phyloP scores from a whole-genome alignment of 2,113 vertebrate species.

The Hypomesus transpacificus region DNA sequence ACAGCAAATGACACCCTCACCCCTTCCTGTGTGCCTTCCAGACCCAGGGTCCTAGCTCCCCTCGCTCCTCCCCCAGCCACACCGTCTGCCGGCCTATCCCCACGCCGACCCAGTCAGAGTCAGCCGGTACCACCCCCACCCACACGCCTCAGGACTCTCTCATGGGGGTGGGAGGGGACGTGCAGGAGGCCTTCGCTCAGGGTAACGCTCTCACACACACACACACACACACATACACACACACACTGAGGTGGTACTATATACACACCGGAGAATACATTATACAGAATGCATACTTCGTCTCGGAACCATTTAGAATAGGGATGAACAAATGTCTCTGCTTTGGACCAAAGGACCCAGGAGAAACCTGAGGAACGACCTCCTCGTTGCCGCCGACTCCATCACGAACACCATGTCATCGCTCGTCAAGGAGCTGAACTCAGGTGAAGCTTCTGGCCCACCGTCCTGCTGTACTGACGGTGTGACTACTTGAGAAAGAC shows the following conservation, averaged over 20 bases:
- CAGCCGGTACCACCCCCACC: slow-evolving; percentile 86
- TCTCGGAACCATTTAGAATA: too few relatives aligned
- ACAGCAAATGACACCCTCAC: background rate
- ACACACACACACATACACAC: background rate
- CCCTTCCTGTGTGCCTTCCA: slow-evolving; percentile 64
- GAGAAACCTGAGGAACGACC: slow-evolving; percentile 94
- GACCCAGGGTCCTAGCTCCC: slow-evolving; percentile 93
- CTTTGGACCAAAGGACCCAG: slow-evolving; percentile 78
- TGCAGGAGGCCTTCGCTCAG: slow-evolving; percentile 96
- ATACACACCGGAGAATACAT: background rate
- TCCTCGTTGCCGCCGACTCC: slow-evolving; percentile 95
- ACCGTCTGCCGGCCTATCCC: slow-evolving; percentile 90
- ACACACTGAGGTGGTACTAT: background rate
- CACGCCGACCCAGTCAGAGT: slow-evolving; percentile 88
- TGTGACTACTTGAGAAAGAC: background rate
- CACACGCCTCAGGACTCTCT: slow-evolving; percentile 96
- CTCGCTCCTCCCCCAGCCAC: slow-evolving; percentile 94
- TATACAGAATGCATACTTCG: too few relatives aligned
- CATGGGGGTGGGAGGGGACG: slow-evolving; percentile 94
- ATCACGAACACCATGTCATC: slow-evolving; percentile 99
- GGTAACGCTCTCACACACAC: slow-evolving; percentile 66
- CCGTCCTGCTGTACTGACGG: background rate
- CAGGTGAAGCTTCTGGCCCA: slow-evolving; percentile 72
- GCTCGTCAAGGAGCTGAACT: slow-evolving; percentile 96
- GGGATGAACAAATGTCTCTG: background rate